Evolutionary conservation across 2,113 vertebrate species (phyloP).

Genomic region (Diadophis punctatus): DNA sequence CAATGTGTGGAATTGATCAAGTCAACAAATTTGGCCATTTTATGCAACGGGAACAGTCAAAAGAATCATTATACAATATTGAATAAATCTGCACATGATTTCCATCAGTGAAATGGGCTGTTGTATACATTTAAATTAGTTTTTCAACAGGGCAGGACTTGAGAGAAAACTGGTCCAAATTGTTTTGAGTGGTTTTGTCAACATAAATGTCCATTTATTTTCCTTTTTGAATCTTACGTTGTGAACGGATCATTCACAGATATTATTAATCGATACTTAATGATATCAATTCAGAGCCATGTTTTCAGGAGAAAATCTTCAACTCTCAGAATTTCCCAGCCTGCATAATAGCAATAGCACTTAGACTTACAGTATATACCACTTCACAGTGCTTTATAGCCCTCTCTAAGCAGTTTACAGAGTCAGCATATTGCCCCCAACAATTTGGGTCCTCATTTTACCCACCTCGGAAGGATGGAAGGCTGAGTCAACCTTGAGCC

Average conservation of each 20-base stretch:
- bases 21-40: background rate
- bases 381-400: too few relatives aligned
- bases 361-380: too few relatives aligned
- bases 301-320: background rate
- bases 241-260: background rate
- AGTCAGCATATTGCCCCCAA: too few relatives aligned
- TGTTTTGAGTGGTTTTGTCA: background rate
- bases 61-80: background rate
- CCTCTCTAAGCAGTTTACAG: too few relatives aligned
- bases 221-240: background rate
- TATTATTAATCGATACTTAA: background rate
- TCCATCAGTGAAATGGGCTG: background rate
- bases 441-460: too few relatives aligned
- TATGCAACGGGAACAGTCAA: background rate
- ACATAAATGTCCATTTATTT: background rate
- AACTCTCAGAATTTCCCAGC: background rate
- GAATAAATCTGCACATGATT: background rate
- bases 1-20: background rate
- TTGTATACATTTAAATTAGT: background rate
- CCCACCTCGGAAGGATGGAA: too few relatives aligned
- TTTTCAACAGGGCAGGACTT: background rate
- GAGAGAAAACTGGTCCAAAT: background rate
- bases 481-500: too few relatives aligned
- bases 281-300: background rate
- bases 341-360: background rate